A percentile compares a stretch with the other conserved stretches of the same genome.
phyloP scores from a whole-genome alignment of 2,113 vertebrate genomes.

The Salvelinus sp. region DNA sequence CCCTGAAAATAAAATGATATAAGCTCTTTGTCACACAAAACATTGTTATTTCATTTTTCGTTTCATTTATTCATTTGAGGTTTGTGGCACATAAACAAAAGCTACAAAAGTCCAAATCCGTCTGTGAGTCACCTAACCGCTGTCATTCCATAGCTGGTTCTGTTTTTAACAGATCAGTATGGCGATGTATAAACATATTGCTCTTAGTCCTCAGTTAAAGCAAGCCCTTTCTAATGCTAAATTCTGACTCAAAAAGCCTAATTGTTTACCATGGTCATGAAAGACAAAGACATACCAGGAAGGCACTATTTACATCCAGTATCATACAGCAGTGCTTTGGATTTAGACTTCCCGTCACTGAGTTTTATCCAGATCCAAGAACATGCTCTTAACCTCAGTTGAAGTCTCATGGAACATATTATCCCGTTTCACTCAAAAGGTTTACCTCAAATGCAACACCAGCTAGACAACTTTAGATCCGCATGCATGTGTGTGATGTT shows the following conservation, averaged over 20 bases:
- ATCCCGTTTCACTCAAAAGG: slow-evolving; percentile 59
- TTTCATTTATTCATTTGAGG: slow-evolving; percentile 27
- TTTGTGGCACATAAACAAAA: slow-evolving; percentile 43
- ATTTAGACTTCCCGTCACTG: slow-evolving; percentile 36
- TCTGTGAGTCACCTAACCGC: slow-evolving; percentile 1
- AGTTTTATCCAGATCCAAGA: slow-evolving; percentile 43
- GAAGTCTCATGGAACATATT: slow-evolving; percentile 55
- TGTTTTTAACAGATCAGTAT: slow-evolving; percentile 1
- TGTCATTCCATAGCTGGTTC: not conserved
- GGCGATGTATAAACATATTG: not conserved
- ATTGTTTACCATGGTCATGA: slow-evolving; percentile 39
- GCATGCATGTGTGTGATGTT: slow-evolving; percentile 61
- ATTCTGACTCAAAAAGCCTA: slow-evolving; percentile 37
- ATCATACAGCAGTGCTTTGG: slow-evolving; percentile 27
- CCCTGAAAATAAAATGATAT: slow-evolving; percentile 73
- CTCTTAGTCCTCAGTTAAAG: not conserved
- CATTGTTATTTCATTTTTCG: slow-evolving; percentile 67
- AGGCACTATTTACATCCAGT: slow-evolving; percentile 43
- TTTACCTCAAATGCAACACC: slow-evolving; percentile 55
- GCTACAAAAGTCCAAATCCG: slow-evolving; percentile 27
- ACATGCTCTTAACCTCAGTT: slow-evolving; percentile 49
- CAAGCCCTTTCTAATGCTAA: slow-evolving; percentile 13
- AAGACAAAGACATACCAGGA: slow-evolving; percentile 17
- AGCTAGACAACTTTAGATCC: slow-evolving; percentile 50
- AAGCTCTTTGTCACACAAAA: slow-evolving; percentile 74